Evolutionary conservation across 2,113 vertebrate species (phyloP).

Genomic region (Leucosticte australis): DNA sequence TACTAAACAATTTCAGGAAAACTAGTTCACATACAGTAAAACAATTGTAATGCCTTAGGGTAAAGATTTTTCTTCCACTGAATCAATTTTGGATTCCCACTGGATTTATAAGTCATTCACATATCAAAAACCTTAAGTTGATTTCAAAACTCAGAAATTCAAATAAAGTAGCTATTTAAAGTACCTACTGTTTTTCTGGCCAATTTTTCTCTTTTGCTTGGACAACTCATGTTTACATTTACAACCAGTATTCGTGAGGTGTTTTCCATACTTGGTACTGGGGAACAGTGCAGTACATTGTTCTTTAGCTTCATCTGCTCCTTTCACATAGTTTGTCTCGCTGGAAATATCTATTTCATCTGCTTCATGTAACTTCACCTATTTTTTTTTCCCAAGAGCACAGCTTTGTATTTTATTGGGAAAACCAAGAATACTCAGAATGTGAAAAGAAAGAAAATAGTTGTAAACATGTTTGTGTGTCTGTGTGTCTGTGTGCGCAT

Average conservation of each 20-base stretch:
- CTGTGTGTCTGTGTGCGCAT: not conserved
- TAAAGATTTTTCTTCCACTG: not conserved
- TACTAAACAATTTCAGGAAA: not conserved
- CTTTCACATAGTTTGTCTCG: not conserved
- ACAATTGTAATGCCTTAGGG: not conserved
- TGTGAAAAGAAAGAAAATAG: conserved; percentile 12
- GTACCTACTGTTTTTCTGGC: not conserved
- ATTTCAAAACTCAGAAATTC: conserved; percentile 10
- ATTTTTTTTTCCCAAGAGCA: not conserved
- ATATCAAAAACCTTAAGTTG: not conserved
- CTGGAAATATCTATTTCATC: not conserved
- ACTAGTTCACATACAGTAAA: not conserved
- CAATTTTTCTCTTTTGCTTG: not conserved
- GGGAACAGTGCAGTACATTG: not conserved
- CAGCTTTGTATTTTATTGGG: not conserved
- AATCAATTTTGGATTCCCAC: not conserved
- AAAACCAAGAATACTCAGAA: not conserved
- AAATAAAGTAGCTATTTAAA: not conserved
- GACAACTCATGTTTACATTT: not conserved
- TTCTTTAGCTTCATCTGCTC: not conserved
- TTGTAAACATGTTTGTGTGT: not conserved
- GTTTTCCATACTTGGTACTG: not conserved
- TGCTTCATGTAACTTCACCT: not conserved
- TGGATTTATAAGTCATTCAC: conserved; percentile 11
- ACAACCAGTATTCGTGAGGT: not conserved